Percentiles rank a stretch among this genome's conserved stretches.
Conservation (phyloP, 2,113 vertebrate genomes). For the Corydoras sp. region DNA sequence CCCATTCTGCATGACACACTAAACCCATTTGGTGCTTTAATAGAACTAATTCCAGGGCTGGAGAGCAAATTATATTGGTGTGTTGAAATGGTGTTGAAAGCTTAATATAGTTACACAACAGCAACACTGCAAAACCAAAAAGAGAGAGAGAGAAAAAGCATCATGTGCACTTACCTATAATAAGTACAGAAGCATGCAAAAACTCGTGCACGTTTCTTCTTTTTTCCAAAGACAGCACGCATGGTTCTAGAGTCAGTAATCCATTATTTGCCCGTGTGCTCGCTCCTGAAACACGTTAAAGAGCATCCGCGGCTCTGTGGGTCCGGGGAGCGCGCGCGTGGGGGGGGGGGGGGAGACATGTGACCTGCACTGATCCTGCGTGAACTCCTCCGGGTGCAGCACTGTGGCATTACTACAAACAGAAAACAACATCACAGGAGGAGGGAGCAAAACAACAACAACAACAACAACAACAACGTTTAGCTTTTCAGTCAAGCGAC, state of each 20-base stretch:
- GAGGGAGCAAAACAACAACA: too few relatives aligned
- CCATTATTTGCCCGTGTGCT: constrained; percentile 52
- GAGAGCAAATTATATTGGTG: too few relatives aligned
- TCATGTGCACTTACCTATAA: constrained; percentile 57
- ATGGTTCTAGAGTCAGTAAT: constrained; percentile 61
- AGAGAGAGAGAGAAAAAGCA: background rate
- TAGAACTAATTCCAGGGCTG: too few relatives aligned
- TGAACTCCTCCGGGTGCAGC: constrained; percentile 9
- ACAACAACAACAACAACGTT: too few relatives aligned
- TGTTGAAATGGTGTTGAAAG: too few relatives aligned
- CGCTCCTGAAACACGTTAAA: background rate
- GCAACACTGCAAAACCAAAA: too few relatives aligned
- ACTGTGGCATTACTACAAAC: background rate
- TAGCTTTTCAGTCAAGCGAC: too few relatives aligned
- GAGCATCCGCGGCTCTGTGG: constrained; percentile 20
- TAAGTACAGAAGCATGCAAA: constrained; percentile 58
- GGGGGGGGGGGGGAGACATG: constrained; percentile 33
- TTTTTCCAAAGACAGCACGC: constrained; percentile 58
- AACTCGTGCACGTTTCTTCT: constrained; percentile 62
- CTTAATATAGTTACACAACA: background rate
- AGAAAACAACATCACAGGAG: too few relatives aligned
- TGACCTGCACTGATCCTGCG: background rate
- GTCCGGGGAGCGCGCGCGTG: constrained; percentile 27
- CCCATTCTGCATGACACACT: background rate
- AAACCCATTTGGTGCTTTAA: too few relatives aligned